A percentile compares a stretch with the other conserved stretches of the same genome.
phyloP scores from a whole-genome alignment of 2,888 invertebrate genomes.

The Deilephila porcellus region DNA sequence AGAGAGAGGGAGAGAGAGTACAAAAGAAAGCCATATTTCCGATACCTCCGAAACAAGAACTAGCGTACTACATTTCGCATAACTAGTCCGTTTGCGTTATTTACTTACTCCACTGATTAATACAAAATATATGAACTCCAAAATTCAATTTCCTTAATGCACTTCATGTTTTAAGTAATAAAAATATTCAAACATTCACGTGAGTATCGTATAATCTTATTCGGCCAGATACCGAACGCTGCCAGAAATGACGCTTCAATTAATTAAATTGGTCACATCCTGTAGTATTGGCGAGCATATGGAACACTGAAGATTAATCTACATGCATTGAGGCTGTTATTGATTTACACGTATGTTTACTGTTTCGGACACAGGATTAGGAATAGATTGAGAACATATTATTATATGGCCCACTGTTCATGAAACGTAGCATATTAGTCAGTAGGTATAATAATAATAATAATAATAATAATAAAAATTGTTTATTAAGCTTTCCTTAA shows the following conservation, averaged over 20 bases:
- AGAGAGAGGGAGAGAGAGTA: no score
- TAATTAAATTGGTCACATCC: slow-evolving; percentile 11
- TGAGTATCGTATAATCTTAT: not conserved
- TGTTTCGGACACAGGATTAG: not conserved
- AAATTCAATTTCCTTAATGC: not conserved
- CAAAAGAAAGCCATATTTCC: no score
- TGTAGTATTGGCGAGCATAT: not conserved
- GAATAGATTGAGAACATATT: not conserved
- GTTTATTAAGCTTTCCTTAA: no score
- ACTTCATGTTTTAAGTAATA: not conserved
- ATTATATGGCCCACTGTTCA: no score
- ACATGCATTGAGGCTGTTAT: not conserved
- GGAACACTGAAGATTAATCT: slow-evolving; percentile 11
- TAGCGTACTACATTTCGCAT: no score
- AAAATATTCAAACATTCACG: not conserved
- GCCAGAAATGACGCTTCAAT: not conserved
- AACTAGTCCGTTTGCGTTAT: no score
- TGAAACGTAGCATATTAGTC: no score
- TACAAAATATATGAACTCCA: no score
- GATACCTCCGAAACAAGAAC: no score
- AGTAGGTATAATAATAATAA: no score
- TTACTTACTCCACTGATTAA: no score
- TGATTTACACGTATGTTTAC: not conserved
- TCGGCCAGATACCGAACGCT: not conserved
- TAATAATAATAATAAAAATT: no score